Evolutionary conservation across 1,140 invertebrate species (phyloP), one percentile per base, ranked within the genome.

Genomic region (Carposina sasakii): DNA sequence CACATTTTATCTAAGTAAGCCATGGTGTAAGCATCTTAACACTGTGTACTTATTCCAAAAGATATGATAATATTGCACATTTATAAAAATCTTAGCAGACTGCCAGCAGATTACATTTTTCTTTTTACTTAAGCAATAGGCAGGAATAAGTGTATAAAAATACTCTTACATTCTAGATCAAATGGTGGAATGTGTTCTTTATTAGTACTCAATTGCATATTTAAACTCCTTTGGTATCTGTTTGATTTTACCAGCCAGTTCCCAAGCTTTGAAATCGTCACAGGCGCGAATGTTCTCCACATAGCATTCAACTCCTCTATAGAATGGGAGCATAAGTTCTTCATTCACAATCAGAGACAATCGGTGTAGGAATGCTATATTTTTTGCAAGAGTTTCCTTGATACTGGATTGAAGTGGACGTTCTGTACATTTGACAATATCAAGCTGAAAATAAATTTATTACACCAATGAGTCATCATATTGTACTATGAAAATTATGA

Each of bases 201-300:
- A 31, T 81, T 76, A 82, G 72, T 77, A 81, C 50, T 83, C 79
- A 50, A 85, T 79, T 50, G 73, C 75, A 71, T 62, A 79, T 54
- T 74, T 81, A 54, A 85, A 86, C 49, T 82, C 79, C 62, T 86
- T 77, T 57, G 85, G 77, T 63, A 76, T 21, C 42, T 85, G 74
- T 45, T 73, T 62, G 34, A 73, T 65, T 55, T 85, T 83, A 39
- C 76, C 69, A 54, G 79, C 72, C 8, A 82, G 62, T 53, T 83
- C 76, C 85, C 85, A 86, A 36, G 85, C 83, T 54, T 85, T 85
- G 34, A 78, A 84, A 46, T 86, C 81, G 54, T 81, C 81, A 59
- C 71, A 76, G 10, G 76, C 70, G 10, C 83, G 65, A n/a, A 85
- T 54, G 53, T 67, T 76, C 37, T 85, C 70, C 6, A 85, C 48